Percentiles rank a stretch among this genome's conserved stretches.
Conservation (phyloP, 2,797 vertebrate species). For the Enteromius treurensis region DNA sequence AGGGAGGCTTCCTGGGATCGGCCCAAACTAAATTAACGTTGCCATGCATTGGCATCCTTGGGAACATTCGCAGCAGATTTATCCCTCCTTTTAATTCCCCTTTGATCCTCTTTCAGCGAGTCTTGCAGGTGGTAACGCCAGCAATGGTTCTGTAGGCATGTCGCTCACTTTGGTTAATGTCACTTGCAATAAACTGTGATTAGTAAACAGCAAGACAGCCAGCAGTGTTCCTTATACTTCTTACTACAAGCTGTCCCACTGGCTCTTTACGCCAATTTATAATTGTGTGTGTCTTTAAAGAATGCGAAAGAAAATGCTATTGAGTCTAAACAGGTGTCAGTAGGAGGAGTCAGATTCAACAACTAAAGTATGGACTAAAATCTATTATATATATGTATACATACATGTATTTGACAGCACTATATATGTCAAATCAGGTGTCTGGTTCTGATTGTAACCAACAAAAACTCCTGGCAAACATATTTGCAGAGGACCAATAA, state of each 20-base stretch:
- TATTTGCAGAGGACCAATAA: background rate
- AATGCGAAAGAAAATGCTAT: background rate
- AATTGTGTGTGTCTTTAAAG: background rate
- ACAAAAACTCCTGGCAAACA: background rate
- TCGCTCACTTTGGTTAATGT: background rate
- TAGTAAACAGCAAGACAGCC: conserved; percentile 20
- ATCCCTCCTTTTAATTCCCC: conserved; percentile 1
- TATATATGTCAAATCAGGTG: too few relatives aligned
- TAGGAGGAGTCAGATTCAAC: background rate
- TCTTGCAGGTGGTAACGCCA: background rate
- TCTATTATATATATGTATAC: too few relatives aligned
- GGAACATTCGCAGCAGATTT: conserved; percentile 8
- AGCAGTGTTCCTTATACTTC: background rate
- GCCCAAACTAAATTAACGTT: conserved; percentile 1
- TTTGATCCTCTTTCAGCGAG: background rate
- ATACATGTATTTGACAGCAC: too few relatives aligned
- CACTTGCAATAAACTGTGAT: conserved; percentile 24
- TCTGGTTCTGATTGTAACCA: background rate
- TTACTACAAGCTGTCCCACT: background rate
- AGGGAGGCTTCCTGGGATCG: conserved; percentile 31
- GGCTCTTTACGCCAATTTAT: background rate
- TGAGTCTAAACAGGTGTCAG: background rate
- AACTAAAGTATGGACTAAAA: too few relatives aligned
- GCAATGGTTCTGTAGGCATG: background rate
- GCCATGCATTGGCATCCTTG: conserved; percentile 3